phyloP scores from a whole-genome alignment of 2,888 invertebrate species.

The Pristionchus arcanus region DNA sequence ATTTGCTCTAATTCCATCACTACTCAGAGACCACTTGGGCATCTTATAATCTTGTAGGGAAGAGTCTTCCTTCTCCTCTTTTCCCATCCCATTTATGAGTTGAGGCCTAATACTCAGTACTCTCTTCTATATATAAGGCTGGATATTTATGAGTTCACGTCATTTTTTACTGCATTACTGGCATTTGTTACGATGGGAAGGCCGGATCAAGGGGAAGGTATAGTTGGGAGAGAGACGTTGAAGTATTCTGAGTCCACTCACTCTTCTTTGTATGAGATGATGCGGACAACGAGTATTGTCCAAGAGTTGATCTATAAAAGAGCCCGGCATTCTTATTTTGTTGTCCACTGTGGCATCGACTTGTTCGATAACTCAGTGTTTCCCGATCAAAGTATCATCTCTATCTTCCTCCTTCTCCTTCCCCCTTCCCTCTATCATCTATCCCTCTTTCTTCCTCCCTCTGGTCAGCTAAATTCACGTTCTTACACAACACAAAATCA shows the following conservation, averaged over 20 bases:
- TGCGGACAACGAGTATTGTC: conserved; percentile 14
- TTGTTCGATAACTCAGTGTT: neutral
- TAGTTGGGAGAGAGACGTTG: neutral
- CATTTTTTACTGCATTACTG: neutral
- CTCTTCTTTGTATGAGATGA: neutral
- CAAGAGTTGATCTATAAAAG: neutral
- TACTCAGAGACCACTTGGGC: neutral
- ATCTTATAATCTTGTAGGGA: conserved; percentile 36
- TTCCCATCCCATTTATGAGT: conserved; percentile 22
- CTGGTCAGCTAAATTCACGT: neutral
- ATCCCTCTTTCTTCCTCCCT: neutral
- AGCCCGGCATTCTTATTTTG: neutral
- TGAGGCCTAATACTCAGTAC: conserved; percentile 24
- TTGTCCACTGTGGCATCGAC: neutral
- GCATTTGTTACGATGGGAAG: neutral
- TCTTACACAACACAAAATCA: conserved; percentile 35
- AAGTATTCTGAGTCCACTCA: neutral
- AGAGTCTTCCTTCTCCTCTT: neutral
- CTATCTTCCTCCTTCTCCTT: conserved; percentile 9
- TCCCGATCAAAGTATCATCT: neutral
- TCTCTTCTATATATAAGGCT: neutral
- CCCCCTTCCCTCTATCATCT: neutral
- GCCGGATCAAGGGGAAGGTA: neutral
- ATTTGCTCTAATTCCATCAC: neutral
- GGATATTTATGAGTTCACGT: neutral